These are phyloP conservation scores for Bolinopsis microptera DNA, from an alignment of 37 sponge, comb jelly and placozoan genomes.

Conservation along the genomic window DNA sequence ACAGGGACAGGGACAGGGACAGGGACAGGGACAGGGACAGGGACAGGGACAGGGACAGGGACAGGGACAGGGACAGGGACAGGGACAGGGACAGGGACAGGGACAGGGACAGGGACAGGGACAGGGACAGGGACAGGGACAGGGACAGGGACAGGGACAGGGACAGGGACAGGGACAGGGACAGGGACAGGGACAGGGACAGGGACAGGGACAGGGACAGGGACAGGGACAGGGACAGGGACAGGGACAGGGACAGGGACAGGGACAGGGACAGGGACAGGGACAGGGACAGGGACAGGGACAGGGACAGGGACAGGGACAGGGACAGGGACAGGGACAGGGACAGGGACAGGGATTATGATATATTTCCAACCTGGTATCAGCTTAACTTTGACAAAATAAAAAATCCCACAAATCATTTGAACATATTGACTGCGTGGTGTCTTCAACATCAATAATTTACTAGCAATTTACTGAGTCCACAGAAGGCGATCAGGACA, in stretches of 20 bases:
- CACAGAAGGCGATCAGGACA: too few species aligned
- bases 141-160: neutral
- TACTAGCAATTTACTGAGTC: too few species aligned
- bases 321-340: neutral
- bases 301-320: neutral
- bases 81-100: neutral
- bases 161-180: neutral
- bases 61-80: neutral
- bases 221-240: neutral
- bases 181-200: neutral
- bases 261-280: neutral
- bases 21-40: neutral
- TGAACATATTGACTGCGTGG: too few species aligned
- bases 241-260: neutral
- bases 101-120: neutral
- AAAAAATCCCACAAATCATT: too few species aligned
- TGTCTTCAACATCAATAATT: too few species aligned
- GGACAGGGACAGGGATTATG: neutral
- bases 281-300: neutral
- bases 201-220: neutral
- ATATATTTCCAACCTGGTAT: too few species aligned
- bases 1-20: neutral
- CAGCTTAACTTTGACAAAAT: too few species aligned
- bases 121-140: neutral
- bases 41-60: neutral